Evolutionary conservation across 1,140 invertebrate genomes (phyloP).

Genomic region (Antheraea pernyi): DNA sequence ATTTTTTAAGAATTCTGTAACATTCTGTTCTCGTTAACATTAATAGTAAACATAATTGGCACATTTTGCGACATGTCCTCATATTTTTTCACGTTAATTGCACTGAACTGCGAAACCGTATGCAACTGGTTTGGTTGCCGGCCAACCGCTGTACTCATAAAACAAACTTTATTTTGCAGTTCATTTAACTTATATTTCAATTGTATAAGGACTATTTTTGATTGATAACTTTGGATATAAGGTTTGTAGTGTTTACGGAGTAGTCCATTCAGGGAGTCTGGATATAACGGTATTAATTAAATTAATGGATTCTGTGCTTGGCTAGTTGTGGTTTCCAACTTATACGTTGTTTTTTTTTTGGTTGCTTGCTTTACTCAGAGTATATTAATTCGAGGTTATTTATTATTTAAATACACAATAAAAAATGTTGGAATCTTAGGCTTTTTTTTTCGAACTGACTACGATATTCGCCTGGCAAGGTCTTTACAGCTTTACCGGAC

Average conservation of each 20-base stretch:
- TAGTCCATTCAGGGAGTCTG: slow-evolving; percentile 20
- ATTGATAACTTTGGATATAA: background rate
- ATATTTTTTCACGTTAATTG: slow-evolving; percentile 21
- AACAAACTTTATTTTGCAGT: slow-evolving; percentile 10
- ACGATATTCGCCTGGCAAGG: too few species aligned
- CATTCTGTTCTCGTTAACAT: background rate
- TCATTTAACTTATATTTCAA: background rate
- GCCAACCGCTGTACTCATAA: slow-evolving; percentile 12
- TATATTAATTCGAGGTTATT: too few species aligned
- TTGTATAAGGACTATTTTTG: slow-evolving; percentile 14
- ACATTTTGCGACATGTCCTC: background rate
- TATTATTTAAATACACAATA: too few species aligned
- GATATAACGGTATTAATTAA: slow-evolving; percentile 33
- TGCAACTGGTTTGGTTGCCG: slow-evolving; percentile 25
- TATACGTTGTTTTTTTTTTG: slow-evolving; percentile 2
- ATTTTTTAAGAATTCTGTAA: slow-evolving; percentile 7
- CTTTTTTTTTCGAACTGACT: too few species aligned
- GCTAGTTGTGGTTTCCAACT: slow-evolving; percentile 3
- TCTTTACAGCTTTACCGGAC: too few species aligned
- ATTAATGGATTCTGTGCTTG: slow-evolving; percentile 26
- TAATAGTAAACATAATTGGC: background rate
- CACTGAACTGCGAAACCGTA: slow-evolving; percentile 11
- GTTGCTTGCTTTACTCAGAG: background rate
- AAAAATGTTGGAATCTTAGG: too few species aligned
- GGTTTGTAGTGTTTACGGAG: slow-evolving; percentile 15